Base-by-base conservation (phyloP, 1,140 invertebrate genomes). In the Andricus grossulariae region DNA sequence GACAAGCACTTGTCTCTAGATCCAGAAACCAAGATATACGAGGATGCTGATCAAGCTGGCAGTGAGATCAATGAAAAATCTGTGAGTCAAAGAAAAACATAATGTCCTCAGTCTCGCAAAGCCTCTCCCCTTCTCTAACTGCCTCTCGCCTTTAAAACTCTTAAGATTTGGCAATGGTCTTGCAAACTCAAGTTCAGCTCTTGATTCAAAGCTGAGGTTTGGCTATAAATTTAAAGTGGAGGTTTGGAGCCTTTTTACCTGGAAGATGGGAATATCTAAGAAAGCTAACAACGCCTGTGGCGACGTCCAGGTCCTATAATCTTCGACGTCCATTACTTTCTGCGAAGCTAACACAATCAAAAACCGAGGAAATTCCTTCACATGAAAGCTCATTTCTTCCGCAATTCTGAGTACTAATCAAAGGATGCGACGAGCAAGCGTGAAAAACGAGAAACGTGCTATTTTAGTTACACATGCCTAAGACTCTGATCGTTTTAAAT, bases 401-500 rank as follows among this genome's bases (percentile, higher is more conserved):
- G 77, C 80, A 75, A 80, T 73, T 80, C 78, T 81, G 78, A 80
- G 21, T 79, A 82, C 82, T 84, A 84, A 84, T 84, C 25, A 79
- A 80, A 79, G 82, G 78, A 60, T 45, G 60, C 77, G 75, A 76
- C 74, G 74, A 82, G 70, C 72, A 80, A 54, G 45, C 60, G 60
- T 66, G 55, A 45, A 66, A 57, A 49, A 76, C 71, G 50, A 74
- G 79, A 74, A 72, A 21, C 32, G 66, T 50, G 75, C 72, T 73
- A 80, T 82, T 78, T 80, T 83, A 74, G 52, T 75, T 39, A 70
- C 16, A 50, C 60, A 71, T 51, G 51, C 66, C 54, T 73, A 32
- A 52, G 18, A 76, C 75, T 80, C 74, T 79, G 73, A 55, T 73
- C 66, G 78, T 82, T 80, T 81, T 76, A 45, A 66, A 82, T 84